phyloP scores from a whole-genome alignment of 2,888 invertebrate species.

The Drosophila picticornis region DNA sequence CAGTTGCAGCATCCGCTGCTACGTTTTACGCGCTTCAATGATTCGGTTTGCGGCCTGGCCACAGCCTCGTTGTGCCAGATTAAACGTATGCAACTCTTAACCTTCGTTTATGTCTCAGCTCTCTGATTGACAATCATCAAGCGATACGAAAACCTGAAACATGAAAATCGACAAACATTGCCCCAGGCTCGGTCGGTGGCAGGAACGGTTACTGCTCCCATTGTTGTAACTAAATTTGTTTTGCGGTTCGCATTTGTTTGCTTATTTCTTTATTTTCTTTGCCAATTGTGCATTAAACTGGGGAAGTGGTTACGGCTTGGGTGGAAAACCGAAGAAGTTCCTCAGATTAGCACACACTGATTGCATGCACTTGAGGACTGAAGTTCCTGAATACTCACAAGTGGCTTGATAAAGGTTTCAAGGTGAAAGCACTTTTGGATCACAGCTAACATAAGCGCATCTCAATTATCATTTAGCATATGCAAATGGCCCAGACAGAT shows the following conservation, averaged over 20 bases:
- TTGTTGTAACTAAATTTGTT: slow-evolving; percentile 69
- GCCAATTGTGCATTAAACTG: slow-evolving; percentile 38
- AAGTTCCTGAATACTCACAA: neutral
- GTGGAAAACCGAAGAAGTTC: slow-evolving; percentile 15
- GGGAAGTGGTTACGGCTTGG: slow-evolving; percentile 41
- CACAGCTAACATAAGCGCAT: slow-evolving; percentile 11
- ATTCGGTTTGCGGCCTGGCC: slow-evolving; percentile 53
- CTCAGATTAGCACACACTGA: slow-evolving; percentile 8
- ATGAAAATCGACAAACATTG: slow-evolving; percentile 38
- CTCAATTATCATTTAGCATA: slow-evolving; percentile 58
- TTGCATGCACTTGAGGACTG: neutral
- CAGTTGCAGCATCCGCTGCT: slow-evolving; percentile 67
- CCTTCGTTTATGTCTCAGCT: slow-evolving; percentile 71
- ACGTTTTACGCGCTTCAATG: slow-evolving; percentile 77
- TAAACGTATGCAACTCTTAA: slow-evolving; percentile 81
- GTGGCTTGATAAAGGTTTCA: slow-evolving; percentile 29
- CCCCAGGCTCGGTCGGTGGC: slow-evolving; percentile 19
- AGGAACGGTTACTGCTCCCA: slow-evolving; percentile 53
- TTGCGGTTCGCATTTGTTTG: slow-evolving; percentile 68
- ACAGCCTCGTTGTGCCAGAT: slow-evolving; percentile 52
- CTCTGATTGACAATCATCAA: slow-evolving; percentile 79
- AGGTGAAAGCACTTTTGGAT: slow-evolving; percentile 35
- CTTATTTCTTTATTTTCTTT: slow-evolving; percentile 13
- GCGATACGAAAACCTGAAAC: slow-evolving; percentile 56
- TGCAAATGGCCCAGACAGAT: slow-evolving; percentile 77